Percentiles rank a stretch among this genome's conserved stretches.
phyloP scores from a whole-genome alignment of 2,888 invertebrate species.

The Orchesellides sinensis region DNA sequence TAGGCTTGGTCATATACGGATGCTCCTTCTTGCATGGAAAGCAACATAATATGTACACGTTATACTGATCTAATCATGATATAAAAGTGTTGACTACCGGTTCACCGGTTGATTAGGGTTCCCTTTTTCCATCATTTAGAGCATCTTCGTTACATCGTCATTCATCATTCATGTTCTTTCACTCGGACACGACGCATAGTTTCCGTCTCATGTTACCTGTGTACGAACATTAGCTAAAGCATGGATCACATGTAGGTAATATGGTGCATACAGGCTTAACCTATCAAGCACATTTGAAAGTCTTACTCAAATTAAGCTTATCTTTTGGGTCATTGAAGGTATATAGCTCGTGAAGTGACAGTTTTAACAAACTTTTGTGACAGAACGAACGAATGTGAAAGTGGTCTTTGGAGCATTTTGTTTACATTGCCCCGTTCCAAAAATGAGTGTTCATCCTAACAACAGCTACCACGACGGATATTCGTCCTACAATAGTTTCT shows the following conservation, averaged over 20 bases:
- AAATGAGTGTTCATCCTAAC: slow-evolving; percentile 59
- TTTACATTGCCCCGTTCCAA: not conserved
- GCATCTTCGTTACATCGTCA: slow-evolving; percentile 32
- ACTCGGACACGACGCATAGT: slow-evolving; percentile 12
- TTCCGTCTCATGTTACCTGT: not conserved
- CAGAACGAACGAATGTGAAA: not conserved
- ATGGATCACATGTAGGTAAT: no score
- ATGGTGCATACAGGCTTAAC: no score
- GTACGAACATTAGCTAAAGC: no score
- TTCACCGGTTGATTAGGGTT: slow-evolving; percentile 27
- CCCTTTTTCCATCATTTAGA: slow-evolving; percentile 27
- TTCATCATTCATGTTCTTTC: slow-evolving; percentile 55
- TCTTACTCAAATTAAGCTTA: no score
- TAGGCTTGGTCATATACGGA: not conserved
- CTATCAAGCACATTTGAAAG: no score
- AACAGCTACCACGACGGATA: slow-evolving; percentile 46
- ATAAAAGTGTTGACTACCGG: slow-evolving; percentile 12
- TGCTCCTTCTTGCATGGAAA: not conserved
- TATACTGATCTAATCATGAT: not conserved
- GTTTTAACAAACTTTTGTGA: not conserved
- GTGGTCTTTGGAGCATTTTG: no score
- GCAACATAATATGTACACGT: not conserved
- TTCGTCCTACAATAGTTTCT: slow-evolving; percentile 51
- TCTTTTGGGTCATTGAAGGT: not conserved
- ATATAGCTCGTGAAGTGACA: not conserved